Evolutionary conservation across 2,113 vertebrate genomes (phyloP).

Genomic region (Atrichornis clamosus): DNA sequence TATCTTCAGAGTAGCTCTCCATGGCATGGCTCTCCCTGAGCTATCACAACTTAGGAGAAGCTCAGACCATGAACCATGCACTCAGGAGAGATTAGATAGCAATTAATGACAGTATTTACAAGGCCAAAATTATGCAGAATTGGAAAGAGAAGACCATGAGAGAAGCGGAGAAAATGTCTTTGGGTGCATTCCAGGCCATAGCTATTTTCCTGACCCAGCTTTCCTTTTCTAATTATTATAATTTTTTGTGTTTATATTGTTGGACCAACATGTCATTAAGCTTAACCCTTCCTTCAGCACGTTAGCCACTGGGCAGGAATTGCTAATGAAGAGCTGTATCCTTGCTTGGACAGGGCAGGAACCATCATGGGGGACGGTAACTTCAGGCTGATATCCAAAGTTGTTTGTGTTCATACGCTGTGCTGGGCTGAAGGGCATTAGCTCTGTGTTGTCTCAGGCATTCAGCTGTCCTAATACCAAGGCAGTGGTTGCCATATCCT

Average conservation of each 20-base stretch:
- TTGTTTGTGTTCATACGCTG: not conserved
- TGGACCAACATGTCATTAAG: not conserved
- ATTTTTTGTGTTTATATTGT: not conserved
- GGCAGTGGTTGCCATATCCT: not conserved
- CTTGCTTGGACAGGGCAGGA: not conserved
- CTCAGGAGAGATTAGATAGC: not conserved
- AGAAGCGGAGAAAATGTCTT: not conserved
- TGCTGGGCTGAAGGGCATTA: not conserved
- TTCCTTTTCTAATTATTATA: not conserved
- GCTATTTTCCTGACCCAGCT: not conserved
- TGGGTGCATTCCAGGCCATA: not conserved
- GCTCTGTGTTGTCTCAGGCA: accelerated
- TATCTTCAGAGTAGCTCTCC: not conserved
- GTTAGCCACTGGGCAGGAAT: not conserved
- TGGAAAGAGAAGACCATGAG: not conserved
- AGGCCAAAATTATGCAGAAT: not conserved
- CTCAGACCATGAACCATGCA: not conserved
- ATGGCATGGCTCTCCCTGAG: not conserved
- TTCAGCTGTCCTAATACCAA: not conserved
- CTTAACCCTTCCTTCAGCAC: not conserved
- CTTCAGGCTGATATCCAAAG: not conserved
- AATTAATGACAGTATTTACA: not conserved
- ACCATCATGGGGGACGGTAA: not conserved
- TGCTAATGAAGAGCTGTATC: not conserved
- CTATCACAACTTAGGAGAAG: not conserved